Evolutionary conservation across 2,888 invertebrate genomes (phyloP).

Genomic region (Spialia ferax): DNA sequence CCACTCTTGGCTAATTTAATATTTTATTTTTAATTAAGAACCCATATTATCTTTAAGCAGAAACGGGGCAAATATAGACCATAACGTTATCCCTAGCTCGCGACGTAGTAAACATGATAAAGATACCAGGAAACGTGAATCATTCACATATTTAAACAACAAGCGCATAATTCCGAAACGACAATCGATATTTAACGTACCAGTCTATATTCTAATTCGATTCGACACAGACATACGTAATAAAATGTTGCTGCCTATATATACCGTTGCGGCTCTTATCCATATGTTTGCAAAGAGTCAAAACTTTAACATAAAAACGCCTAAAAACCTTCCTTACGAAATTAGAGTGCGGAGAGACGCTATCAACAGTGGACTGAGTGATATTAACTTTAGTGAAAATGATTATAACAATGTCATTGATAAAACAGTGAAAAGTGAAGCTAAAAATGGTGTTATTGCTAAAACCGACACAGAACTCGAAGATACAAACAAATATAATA

Average conservation of each 20-base stretch:
- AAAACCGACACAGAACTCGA: neutral
- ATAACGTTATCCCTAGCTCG: neutral
- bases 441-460: neutral
- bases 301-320: constrained; percentile 53
- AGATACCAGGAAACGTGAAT: constrained; percentile 3
- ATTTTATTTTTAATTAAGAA: neutral
- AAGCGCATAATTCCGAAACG: neutral
- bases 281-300: constrained; percentile 51
- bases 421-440: neutral
- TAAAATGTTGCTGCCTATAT: constrained; percentile 44
- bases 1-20: too few species aligned
- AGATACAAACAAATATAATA: neutral
- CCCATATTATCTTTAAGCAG: neutral
- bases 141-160: neutral
- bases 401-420: neutral
- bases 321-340: constrained; percentile 22
- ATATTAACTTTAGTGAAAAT: neutral
- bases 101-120: constrained; percentile 8
- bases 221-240: neutral
- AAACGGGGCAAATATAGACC: neutral
- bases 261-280: constrained; percentile 45
- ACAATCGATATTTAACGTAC: neutral
- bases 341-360: constrained; percentile 11
- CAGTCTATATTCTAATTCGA: neutral
- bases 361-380: neutral